These are phyloP conservation scores for Microcebus griseorufus DNA, from an alignment of 2,113 vertebrate genomes.

Conservation along the genomic window DNA sequence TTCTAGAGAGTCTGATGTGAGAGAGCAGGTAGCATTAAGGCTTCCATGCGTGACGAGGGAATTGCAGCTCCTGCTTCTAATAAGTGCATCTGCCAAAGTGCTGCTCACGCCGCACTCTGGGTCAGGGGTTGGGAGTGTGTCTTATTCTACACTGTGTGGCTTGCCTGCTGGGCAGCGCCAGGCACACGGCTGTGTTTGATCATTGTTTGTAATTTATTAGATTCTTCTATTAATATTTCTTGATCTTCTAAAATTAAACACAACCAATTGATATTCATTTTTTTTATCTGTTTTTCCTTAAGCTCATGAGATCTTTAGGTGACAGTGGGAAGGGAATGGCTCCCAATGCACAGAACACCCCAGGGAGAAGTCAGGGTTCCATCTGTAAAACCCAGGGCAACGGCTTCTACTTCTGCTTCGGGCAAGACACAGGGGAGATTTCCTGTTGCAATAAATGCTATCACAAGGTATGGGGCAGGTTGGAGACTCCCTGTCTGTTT, in stretches of 20 bases:
- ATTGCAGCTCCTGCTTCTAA: background rate
- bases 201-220: background rate
- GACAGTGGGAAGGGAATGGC: background rate
- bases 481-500: background rate
- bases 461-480: background rate
- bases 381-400: background rate
- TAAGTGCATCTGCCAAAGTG: background rate
- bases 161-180: rapidly evolving
- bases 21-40: background rate
- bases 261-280: background rate
- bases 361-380: background rate
- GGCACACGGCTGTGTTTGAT: background rate
- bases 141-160: background rate
- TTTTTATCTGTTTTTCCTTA: background rate
- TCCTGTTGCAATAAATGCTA: too few species aligned
- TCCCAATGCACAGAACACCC: background rate
- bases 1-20: background rate
- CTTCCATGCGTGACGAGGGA: background rate
- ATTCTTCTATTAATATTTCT: background rate
- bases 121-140: background rate
- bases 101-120: background rate
- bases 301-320: background rate
- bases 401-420: background rate
- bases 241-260: background rate
- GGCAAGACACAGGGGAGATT: background rate